Conservation (phyloP, 1,140 invertebrate species). For the Mactra quadrangularis region DNA sequence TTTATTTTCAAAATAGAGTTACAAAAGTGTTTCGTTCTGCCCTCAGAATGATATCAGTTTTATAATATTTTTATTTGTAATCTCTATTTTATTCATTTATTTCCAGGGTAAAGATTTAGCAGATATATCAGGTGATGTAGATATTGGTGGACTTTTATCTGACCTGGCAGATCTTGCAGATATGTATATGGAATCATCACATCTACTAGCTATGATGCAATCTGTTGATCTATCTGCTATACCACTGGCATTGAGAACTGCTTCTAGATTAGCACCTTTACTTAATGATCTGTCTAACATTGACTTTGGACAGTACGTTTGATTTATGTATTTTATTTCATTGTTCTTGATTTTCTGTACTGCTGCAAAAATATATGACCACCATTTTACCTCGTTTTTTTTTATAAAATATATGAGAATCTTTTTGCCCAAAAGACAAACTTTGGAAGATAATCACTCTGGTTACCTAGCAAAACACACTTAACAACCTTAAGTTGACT, state of each 20-base stretch:
- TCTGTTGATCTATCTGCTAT: not conserved
- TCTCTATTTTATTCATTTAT: not conserved
- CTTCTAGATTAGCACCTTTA: constrained; percentile 6
- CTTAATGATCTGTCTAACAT: constrained; percentile 14
- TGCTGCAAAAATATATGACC: too few species aligned
- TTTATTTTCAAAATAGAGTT: too few species aligned
- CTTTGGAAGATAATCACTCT: too few species aligned
- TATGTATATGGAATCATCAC: not conserved
- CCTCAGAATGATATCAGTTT: not conserved
- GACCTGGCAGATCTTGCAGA: constrained; percentile 24
- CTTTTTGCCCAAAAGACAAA: too few species aligned
- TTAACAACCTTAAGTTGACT: too few species aligned
- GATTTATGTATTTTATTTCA: not conserved
- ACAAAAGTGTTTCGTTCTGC: too few species aligned
- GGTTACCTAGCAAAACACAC: too few species aligned
- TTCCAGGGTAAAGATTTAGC: constrained; percentile 32
- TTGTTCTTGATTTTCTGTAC: not conserved
- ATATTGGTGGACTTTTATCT: not conserved
- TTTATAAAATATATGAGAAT: too few species aligned
- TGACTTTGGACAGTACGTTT: not conserved
- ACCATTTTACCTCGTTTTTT: too few species aligned
- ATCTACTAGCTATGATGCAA: not conserved
- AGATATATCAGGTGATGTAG: constrained; percentile 16
- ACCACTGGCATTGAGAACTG: not conserved
- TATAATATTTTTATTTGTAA: not conserved